Percentiles rank a stretch among this genome's conserved stretches.
Conservation (phyloP, 1,140 invertebrate species). For the Stenopsyche tienmushanensis region DNA sequence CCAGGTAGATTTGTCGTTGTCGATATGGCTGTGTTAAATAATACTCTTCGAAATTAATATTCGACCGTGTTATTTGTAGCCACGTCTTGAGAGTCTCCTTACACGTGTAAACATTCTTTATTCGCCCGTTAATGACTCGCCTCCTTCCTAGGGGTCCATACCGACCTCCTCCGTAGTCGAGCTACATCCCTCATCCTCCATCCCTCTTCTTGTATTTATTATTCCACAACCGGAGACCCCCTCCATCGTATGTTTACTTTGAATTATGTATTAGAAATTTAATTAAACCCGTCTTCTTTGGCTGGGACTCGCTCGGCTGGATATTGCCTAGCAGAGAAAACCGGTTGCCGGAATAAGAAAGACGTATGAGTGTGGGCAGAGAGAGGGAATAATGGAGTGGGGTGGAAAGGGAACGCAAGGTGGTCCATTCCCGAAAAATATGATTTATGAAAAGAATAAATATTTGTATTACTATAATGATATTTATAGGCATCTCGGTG, state of each 20-base stretch:
- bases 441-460: background rate
- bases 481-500: too few species aligned
- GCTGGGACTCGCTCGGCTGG: conserved; percentile 30
- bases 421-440: background rate
- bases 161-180: background rate
- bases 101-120: conserved; percentile 28
- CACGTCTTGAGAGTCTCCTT: conserved; percentile 5
- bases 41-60: background rate
- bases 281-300: conserved; percentile 41
- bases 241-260: conserved; percentile 36
- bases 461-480: too few species aligned
- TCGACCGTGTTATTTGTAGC: background rate
- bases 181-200: background rate
- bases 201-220: conserved; percentile 29
- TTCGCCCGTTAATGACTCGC: conserved; percentile 17
- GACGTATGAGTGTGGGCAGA: conserved; percentile 23
- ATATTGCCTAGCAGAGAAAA: conserved; percentile 30
- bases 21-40: too few species aligned
- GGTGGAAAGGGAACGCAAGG: background rate
- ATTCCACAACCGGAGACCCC: conserved; percentile 29
- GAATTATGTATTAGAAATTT: conserved; percentile 43
- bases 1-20: too few species aligned
- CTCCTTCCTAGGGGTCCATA: conserved; percentile 3
- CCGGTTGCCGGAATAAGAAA: conserved; percentile 30
- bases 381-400: conserved; percentile 1